Base-by-base conservation (phyloP, 2,888 invertebrate species). In the Coenonympha glycerion region DNA sequence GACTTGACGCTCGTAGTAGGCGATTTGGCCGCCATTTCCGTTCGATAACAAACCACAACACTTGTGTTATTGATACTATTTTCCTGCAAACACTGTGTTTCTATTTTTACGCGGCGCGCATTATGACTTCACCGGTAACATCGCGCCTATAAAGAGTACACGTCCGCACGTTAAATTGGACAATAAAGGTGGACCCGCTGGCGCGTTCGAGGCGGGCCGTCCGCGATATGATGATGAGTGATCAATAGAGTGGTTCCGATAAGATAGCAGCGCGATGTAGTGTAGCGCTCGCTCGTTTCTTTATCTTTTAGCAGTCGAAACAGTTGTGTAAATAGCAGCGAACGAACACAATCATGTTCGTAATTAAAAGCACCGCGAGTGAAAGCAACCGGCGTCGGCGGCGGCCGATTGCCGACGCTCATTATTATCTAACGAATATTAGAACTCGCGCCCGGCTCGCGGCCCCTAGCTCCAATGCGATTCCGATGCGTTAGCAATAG, bases 121-220 rank as follows among this genome's bases (percentile, higher is more conserved):
- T 84, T 79, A 86, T 85, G 84, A 84, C 76, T 84, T 84, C 84
- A 83, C 80, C 77, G 79, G 81, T 79, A 79, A 74, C 85, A 82
- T 82, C 79, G 79, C 79, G 77, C 65, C 71, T 74, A 73, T 74
- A 75, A 71, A 70, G 65, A 65, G 74, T 69, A 75, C 77, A 76
- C 80, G 74, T 76, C 70, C 75, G 70, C 73, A 76, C 74, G 67
- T 73, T 64, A 76, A 84, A 82, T 83, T 82, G 79, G 76, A 78
- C 77, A 79, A 84, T 83, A 83, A 79, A 85, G 82, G 80, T 77
- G 72, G 76, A 68, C 76, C 76, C 74, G 71, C 72, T 74, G 80
- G 82, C 79, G 79, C 78, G 83, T 75, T 74, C 74, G 80, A 77
- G 84, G 80, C 81, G 79, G 66, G 71, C 73, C 78, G 82, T 76